Percentiles rank a stretch among this genome's conserved stretches.
phyloP scores from a whole-genome alignment of 1,140 invertebrate genomes.

The Ditylenchus dipsaci region DNA sequence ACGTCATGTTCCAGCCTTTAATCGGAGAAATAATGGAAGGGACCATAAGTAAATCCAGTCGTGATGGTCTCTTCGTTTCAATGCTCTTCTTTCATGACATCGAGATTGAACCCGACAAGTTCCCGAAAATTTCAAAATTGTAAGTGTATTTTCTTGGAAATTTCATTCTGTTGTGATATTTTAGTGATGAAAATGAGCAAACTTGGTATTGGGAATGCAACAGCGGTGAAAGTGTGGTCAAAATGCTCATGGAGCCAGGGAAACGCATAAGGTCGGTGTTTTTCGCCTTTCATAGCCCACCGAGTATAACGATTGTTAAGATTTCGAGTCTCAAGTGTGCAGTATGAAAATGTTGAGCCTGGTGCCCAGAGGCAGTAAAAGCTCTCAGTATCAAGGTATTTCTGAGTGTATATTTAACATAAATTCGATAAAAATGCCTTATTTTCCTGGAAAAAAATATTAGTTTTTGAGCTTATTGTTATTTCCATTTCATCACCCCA shows the following conservation, averaged over 20 bases:
- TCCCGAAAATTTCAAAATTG: conserved; percentile 33
- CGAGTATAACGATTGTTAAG: conserved; percentile 16
- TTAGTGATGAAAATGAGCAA: conserved; percentile 29
- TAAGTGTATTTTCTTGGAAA: conserved; percentile 8
- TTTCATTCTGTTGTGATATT: neutral
- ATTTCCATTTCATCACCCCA: too few relatives aligned
- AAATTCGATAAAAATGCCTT: too few relatives aligned
- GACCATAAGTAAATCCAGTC: conserved; percentile 2
- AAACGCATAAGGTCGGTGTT: conserved; percentile 16
- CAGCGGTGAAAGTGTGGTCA: neutral
- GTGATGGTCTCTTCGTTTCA: conserved; percentile 22
- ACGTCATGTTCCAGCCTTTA: conserved; percentile 25
- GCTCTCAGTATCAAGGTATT: conserved; percentile 4
- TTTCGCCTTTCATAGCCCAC: neutral
- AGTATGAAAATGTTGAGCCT: conserved; percentile 23
- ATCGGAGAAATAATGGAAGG: conserved; percentile 21
- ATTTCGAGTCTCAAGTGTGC: conserved; percentile 20
- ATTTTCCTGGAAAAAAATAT: too few relatives aligned
- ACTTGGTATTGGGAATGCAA: conserved; percentile 25
- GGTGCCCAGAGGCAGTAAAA: neutral
- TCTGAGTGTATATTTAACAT: neutral
- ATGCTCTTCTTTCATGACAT: conserved; percentile 30
- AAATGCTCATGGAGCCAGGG: conserved; percentile 27
- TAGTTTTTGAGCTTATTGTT: too few relatives aligned
- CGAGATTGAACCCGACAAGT: conserved; percentile 26